Conservation (phyloP, 2,797 vertebrate genomes). For the Gambelia wislizenii region DNA sequence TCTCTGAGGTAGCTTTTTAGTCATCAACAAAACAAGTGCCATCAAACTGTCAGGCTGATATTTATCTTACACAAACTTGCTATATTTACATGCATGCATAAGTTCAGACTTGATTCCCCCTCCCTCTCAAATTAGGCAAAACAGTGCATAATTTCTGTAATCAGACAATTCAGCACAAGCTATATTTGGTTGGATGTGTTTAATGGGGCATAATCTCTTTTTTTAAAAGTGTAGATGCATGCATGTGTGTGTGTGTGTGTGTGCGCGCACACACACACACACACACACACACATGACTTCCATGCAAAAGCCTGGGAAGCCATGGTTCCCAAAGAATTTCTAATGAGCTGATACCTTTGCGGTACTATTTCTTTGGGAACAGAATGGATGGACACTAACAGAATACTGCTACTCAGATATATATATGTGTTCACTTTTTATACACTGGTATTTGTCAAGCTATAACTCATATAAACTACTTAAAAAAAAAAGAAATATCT, state of each 20-base stretch:
- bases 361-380: not conserved
- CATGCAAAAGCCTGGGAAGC: not conserved
- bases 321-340: not conserved
- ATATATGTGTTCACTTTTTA: not conserved
- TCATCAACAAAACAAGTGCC: constrained; percentile 38
- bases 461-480: too few relatives aligned
- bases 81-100: not conserved
- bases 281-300: not conserved
- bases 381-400: not conserved
- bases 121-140: not conserved
- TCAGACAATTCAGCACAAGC: not conserved
- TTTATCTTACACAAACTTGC: constrained; percentile 29
- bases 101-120: constrained; percentile 4
- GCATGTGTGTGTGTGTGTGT: too few relatives aligned
- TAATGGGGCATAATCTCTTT: not conserved
- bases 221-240: not conserved
- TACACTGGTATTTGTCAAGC: too few relatives aligned
- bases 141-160: not conserved
- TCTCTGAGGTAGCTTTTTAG: constrained; percentile 35
- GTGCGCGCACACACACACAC: too few relatives aligned
- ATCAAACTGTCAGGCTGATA: constrained; percentile 18
- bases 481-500: too few relatives aligned
- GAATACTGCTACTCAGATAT: too few relatives aligned
- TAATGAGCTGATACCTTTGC: too few relatives aligned
- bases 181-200: not conserved